These are phyloP conservation scores for Amblyraja radiata DNA, from an alignment of 2,797 vertebrate genomes.

Conservation along the genomic window DNA sequence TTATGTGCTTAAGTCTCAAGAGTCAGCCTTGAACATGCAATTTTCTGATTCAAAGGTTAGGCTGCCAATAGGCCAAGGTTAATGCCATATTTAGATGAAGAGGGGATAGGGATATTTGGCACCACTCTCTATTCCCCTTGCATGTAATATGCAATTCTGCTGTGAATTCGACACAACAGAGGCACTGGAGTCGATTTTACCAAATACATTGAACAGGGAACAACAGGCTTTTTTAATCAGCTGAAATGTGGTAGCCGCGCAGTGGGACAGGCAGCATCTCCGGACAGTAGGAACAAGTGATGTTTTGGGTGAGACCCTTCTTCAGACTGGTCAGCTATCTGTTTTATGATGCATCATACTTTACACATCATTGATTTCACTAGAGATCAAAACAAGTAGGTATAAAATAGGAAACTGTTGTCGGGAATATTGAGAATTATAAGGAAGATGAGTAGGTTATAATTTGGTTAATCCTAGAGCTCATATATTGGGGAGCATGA, in stretches of 20 bases:
- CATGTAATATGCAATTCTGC: not conserved
- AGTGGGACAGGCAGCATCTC: too few relatives aligned
- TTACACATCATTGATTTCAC: not conserved
- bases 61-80: not conserved
- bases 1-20: not conserved
- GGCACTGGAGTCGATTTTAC: not conserved
- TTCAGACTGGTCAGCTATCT: not conserved
- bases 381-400: not conserved
- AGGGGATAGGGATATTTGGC: not conserved
- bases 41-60: not conserved
- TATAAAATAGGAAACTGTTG: not conserved
- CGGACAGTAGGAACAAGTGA: too few relatives aligned
- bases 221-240: not conserved
- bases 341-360: not conserved
- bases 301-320: too few relatives aligned
- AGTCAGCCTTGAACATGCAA: not conserved
- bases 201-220: not conserved
- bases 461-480: too few relatives aligned
- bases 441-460: too few relatives aligned
- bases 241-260: too few relatives aligned
- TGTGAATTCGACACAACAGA: not conserved
- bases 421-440: too few relatives aligned
- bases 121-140: not conserved
- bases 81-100: not conserved
- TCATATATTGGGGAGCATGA: too few relatives aligned